Conservation (phyloP, 2,888 invertebrate genomes). For the Oscheius sp. region DNA sequence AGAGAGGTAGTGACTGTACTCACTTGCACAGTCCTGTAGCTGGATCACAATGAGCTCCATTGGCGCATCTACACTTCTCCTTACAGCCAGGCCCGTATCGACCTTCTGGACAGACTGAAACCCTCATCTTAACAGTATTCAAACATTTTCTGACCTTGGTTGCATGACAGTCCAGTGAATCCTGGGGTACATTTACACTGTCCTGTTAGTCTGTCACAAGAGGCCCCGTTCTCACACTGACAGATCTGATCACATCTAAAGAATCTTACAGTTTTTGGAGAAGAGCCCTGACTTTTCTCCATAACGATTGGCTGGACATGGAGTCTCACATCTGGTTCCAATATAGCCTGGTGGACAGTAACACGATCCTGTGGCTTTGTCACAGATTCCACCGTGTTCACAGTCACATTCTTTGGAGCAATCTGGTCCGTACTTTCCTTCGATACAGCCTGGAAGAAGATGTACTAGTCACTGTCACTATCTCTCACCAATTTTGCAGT, state of each 20-base stretch:
- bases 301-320: constrained; percentile 64
- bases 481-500: constrained; percentile 44
- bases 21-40: constrained; percentile 63
- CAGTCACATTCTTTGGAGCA: constrained; percentile 58
- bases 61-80: constrained; percentile 69
- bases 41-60: constrained; percentile 66
- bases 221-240: constrained; percentile 71
- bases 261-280: not conserved
- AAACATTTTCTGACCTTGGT: constrained; percentile 42
- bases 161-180: constrained; percentile 69
- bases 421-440: constrained; percentile 58
- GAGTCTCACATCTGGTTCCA: constrained; percentile 74
- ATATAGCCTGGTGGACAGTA: constrained; percentile 78
- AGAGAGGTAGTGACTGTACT: not conserved
- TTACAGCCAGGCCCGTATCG: constrained; percentile 69
- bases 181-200: constrained; percentile 77
- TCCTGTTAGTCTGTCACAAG: constrained; percentile 73
- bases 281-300: constrained; percentile 57
- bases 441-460: constrained; percentile 50
- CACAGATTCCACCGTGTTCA: constrained; percentile 59
- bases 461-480: not conserved
- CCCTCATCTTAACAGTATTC: not conserved
- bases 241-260: constrained; percentile 66
- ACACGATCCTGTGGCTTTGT: constrained; percentile 77
- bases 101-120: constrained; percentile 66